Evolutionary conservation across 1,140 invertebrate genomes (phyloP), one percentile per base, ranked within the genome.

Genomic region (Calycopis cecrops): DNA sequence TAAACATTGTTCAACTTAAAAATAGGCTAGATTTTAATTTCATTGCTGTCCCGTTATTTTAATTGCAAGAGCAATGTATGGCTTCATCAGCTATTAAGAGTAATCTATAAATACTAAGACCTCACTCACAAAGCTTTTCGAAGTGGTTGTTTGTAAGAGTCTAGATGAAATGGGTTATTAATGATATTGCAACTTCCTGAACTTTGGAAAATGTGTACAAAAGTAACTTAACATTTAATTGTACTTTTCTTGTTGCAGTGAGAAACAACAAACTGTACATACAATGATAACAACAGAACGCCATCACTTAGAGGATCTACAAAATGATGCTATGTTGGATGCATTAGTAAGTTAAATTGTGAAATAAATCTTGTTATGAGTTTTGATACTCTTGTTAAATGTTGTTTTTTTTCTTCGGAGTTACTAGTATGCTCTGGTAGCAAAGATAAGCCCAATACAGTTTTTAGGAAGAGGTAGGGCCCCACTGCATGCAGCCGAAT

Each of bases 271-370:
- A 10, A 68, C 74, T 28, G 79, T 86, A 3, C 77, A 79, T 16
- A 63, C 57, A 38, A 81, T 80, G 73, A 49, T 86, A 6, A 62
- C 67, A 35, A 77, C 80, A 9, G 82, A 84, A 37, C 68, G 64
- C 28, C 57, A 73, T n/a, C 71, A 67, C 55, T 62, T 86, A 0
- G 80, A 86, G 55, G 75, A 86, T 51, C 21, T 84, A 34, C 80
- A 84, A 49, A 84, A 84, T 67, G 75, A 86, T 75, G 82, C 69
- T 9, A 71, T 75, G 65, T 62, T 86, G 14, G 82, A 84, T 73
- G 77, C 80, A 28, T 52, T 85, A 51, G 77, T 80, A 57, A 59
- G 64, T 59, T 28, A 10, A 48, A 18, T 54, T 28, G 4, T 10
- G 8, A 48, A 48, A 4, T 18, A n/a, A n/a, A n/a, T n/a, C n/a